Base-by-base conservation (phyloP, 35 echinoderm and acorn worm genomes). In the Hemicentrotus pulcherrimus region DNA sequence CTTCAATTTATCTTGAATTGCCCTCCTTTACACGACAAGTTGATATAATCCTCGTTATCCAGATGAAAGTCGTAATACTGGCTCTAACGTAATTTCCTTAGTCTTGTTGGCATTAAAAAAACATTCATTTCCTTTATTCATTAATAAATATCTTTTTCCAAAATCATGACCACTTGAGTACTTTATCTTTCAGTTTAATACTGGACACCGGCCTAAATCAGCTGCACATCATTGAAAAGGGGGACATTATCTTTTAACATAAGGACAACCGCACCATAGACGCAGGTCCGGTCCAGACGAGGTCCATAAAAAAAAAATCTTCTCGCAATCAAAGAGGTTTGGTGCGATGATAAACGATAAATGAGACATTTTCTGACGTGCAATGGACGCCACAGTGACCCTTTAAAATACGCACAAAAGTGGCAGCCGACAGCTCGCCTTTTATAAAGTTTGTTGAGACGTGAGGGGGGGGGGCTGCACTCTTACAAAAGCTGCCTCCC, bases 331-430 rank as follows among this genome's bases (percentile, higher is more conserved):
- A 78, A 78, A 78, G 19, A 78, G 65, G 65, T 78, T 78, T 78
- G 65, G 28, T 78, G 65, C 4, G 7, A 90, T 90, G 88, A 90
- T 90, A 47, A 90, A 90, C 15, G 31, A 90, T 33, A 12, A 90
- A 45, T 45, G 32, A 90, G 88, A 30, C 46, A 45, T 13, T 90
- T 90, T 32, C 32, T 90, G 88, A 90, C 88, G 46, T 45, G 88
- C 88, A 90, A 47, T 90, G 9, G 24, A 47, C 88, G 32, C 32
- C 88, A 90, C 9, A 30, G 32, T 90, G 88, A 90, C 88, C 88
- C 88, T 90, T 47, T 5, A 90, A 46, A 90, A 90, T 45, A 90
- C 32, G 11, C 32, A 90, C 88, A 90, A 90, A 18, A 45, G 88
- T 47, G 2, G 32, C 15, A 47, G 32, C 88, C 88, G 88, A 90